phyloP scores from a whole-genome alignment of 2,797 vertebrate genomes.

The Typhlichthys eigenmanni region DNA sequence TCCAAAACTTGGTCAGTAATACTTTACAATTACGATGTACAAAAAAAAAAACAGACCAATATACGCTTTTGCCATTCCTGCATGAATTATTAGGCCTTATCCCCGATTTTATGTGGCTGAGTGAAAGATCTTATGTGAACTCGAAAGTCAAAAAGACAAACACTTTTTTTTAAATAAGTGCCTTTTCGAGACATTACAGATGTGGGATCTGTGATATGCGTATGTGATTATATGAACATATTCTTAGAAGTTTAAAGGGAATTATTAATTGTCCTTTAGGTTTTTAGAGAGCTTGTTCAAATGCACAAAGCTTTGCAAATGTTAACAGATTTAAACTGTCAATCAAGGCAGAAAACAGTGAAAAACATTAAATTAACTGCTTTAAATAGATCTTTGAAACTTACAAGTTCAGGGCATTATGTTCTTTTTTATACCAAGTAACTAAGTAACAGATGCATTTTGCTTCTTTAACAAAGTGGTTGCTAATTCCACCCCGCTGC shows the following conservation, averaged over 20 bases:
- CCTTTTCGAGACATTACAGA: not conserved
- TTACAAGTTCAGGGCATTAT: not conserved
- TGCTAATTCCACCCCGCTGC: too few relatives aligned
- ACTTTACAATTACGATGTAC: constrained; percentile 10
- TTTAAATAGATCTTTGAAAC: constrained; percentile 23
- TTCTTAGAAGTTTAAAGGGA: not conserved
- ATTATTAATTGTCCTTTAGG: not conserved
- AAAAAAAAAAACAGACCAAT: constrained; percentile 6
- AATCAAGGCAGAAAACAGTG: constrained; percentile 15
- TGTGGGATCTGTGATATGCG: not conserved
- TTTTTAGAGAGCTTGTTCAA: not conserved
- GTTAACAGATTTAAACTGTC: constrained; percentile 10
- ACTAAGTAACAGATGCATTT: too few relatives aligned
- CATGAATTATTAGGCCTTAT: constrained; percentile 10
- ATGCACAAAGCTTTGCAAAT: not conserved
- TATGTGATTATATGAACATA: not conserved
- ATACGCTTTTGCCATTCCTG: not conserved
- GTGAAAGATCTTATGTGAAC: not conserved
- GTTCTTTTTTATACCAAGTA: too few relatives aligned
- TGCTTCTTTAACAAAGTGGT: too few relatives aligned
- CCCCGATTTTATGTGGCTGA: not conserved
- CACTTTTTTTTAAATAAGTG: not conserved
- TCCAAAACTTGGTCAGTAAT: constrained; percentile 4
- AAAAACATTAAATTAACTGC: constrained; percentile 16
- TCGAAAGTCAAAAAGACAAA: constrained; percentile 1